Evolutionary conservation across 2,113 vertebrate species (phyloP).

Genomic region (Neogale vison): DNA sequence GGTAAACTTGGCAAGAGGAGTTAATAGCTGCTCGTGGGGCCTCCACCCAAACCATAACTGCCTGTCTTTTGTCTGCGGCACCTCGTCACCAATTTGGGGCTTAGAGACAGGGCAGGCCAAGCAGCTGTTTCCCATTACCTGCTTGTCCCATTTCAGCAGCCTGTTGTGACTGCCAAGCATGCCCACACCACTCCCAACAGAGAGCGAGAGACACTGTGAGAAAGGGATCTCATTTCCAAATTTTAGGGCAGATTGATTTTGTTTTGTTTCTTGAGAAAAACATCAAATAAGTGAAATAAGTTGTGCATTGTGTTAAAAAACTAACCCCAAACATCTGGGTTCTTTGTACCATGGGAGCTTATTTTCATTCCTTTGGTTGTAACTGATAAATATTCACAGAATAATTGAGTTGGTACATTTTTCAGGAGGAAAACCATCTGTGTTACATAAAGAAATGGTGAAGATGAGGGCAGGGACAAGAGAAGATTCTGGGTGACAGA

Average conservation of each 20-base stretch:
- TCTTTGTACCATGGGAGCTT: slow-evolving; percentile 43
- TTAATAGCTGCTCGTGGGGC: background rate
- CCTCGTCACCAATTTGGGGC: slow-evolving; percentile 42
- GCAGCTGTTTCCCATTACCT: slow-evolving; percentile 72
- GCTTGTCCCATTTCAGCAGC: slow-evolving; percentile 32
- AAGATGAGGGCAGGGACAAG: background rate
- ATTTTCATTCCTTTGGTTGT: slow-evolving; percentile 70
- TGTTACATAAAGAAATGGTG: slow-evolving; percentile 53
- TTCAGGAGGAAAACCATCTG: slow-evolving; percentile 8
- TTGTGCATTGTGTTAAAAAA: slow-evolving; percentile 51
- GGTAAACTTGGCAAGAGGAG: background rate
- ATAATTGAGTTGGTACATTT: slow-evolving; percentile 61
- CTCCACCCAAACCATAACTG: slow-evolving; percentile 13
- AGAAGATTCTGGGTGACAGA: background rate
- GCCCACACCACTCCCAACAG: slow-evolving; percentile 26
- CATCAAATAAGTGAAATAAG: slow-evolving; percentile 69
- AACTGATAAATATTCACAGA: slow-evolving; percentile 67
- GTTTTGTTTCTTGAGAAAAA: slow-evolving; percentile 74
- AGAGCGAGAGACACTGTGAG: background rate
- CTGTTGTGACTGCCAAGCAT: background rate
- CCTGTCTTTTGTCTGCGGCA: slow-evolving; percentile 58
- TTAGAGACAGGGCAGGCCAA: background rate
- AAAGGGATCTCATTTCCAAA: slow-evolving; percentile 45
- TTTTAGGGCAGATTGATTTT: slow-evolving; percentile 40
- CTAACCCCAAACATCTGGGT: slow-evolving; percentile 67